Percentiles rank a stretch among this genome's conserved stretches.
phyloP scores from a whole-genome alignment of 2,888 invertebrate species.

The Erannis defoliaria region DNA sequence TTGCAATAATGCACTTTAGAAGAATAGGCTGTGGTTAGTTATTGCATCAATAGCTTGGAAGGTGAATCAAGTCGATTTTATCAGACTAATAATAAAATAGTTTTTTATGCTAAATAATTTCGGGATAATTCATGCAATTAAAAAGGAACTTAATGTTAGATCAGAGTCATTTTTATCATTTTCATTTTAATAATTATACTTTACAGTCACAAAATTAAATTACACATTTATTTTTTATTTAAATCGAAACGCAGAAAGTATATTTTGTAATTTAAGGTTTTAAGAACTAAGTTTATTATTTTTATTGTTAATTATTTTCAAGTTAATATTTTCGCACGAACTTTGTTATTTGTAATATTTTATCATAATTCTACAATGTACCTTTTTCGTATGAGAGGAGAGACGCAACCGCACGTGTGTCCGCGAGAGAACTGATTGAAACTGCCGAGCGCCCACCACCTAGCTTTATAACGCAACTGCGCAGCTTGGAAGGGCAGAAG shows the following conservation, averaged over 20 bases:
- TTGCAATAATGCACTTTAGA: slow-evolving; percentile 6
- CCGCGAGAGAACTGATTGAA: slow-evolving; percentile 58
- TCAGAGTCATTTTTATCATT: no score
- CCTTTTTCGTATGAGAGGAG: slow-evolving; percentile 35
- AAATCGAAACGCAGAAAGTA: no score
- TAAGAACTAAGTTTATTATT: no score
- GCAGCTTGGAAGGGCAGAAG: slow-evolving; percentile 67
- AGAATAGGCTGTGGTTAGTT: neutral
- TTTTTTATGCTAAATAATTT: neutral
- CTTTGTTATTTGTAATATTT: slow-evolving; percentile 13
- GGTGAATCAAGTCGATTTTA: neutral
- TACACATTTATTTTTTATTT: no score
- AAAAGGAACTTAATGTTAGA: no score
- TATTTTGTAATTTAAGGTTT: no score
- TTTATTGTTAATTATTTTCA: neutral
- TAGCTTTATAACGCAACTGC: slow-evolving; percentile 66
- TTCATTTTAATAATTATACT: no score
- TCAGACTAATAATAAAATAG: neutral
- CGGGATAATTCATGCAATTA: neutral
- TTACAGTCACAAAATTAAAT: no score
- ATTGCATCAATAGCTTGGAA: slow-evolving; percentile 3
- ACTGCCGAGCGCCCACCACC: slow-evolving; percentile 55
- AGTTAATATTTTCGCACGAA: neutral
- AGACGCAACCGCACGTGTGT: slow-evolving; percentile 49
- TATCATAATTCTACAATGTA: slow-evolving; percentile 19